Evolutionary conservation across 2,888 invertebrate species (phyloP), one percentile per base, ranked within the genome.

Genomic region (Tortrix viridana): DNA sequence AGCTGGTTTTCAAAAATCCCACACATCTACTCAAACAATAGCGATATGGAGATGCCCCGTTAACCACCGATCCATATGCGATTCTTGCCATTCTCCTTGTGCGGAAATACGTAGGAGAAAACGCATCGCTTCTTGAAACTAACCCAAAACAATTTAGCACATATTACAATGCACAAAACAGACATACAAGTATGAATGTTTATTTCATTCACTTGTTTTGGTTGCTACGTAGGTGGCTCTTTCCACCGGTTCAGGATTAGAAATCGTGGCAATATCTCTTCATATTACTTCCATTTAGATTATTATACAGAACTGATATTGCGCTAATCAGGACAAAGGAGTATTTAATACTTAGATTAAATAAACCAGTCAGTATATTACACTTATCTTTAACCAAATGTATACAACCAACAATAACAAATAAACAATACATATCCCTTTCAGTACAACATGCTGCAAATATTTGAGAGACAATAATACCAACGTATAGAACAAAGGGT

Each of bases 401-500:
- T 14, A 20, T 23, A n/a, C 41, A 19, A 18, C 47, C 72, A 58
- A 62, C 64, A 70, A 56, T 60, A 66, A 72, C 66, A 71, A 72
- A 75, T 71, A 75, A 71, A 76, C 66, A 72, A 74, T 74, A 75
- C 68, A 69, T 67, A 72, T 73, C 80, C 79, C 78, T 80, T 73
- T 67, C 50, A 77, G 71, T 74, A 74, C 71, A 71, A 61, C 74
- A 69, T 76, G 81, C 81, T 72, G 75, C 79, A 77, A 74, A 84
- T 88, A 88, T 87, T 86, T 85, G 75, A 72, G 74, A 82, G 75
- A 84, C 87, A 88, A 85, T 85, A 81, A 85, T 76, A 82, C 81
- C 83, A 82, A 81, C 82, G 80, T 72, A 71, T 77, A 81, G 80
- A 84, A 89, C 90, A 91, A 90, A 89, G 84, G 85, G 83, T 80